Conservation (phyloP, 1,140 invertebrate genomes). For the Micrasema longulum region DNA sequence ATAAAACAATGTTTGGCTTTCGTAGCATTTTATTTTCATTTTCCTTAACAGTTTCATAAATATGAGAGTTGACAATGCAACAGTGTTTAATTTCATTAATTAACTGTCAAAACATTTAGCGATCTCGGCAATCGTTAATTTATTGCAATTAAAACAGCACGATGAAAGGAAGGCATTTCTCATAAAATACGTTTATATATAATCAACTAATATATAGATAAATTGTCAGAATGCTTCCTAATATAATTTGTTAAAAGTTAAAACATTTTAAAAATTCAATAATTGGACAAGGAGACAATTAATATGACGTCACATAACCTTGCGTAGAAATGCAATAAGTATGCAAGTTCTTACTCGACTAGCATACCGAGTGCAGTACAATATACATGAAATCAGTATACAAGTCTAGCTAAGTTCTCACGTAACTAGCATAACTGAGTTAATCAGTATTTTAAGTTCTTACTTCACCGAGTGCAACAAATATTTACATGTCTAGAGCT, state of each 20-base stretch:
- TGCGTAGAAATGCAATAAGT: no score
- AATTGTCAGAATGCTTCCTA: slow-evolving; percentile 55
- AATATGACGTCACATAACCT: slow-evolving; percentile 47
- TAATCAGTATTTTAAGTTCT: no score
- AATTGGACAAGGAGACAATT: slow-evolving; percentile 42
- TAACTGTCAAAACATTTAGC: slow-evolving; percentile 55
- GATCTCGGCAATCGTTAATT: slow-evolving; percentile 51
- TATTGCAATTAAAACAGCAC: slow-evolving; percentile 55
- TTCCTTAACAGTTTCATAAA: slow-evolving; percentile 67
- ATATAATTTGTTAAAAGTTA: slow-evolving; percentile 53
- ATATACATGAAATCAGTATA: no score
- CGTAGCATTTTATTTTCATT: slow-evolving; percentile 54
- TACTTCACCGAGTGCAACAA: no score
- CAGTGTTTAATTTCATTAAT: slow-evolving; percentile 57
- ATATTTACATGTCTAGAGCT: no score
- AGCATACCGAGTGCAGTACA: no score
- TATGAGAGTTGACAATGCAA: slow-evolving; percentile 72
- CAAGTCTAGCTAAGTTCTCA: background rate
- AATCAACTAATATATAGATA: slow-evolving; percentile 53
- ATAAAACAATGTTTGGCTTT: slow-evolving; percentile 40
- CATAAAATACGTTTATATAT: slow-evolving; percentile 47
- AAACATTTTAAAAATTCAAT: slow-evolving; percentile 53
- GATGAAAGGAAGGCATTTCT: slow-evolving; percentile 49
- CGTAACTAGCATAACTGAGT: background rate
- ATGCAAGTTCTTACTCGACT: no score